Conservation (phyloP, 2,113 vertebrate species). For the Donacobius atricapilla region DNA sequence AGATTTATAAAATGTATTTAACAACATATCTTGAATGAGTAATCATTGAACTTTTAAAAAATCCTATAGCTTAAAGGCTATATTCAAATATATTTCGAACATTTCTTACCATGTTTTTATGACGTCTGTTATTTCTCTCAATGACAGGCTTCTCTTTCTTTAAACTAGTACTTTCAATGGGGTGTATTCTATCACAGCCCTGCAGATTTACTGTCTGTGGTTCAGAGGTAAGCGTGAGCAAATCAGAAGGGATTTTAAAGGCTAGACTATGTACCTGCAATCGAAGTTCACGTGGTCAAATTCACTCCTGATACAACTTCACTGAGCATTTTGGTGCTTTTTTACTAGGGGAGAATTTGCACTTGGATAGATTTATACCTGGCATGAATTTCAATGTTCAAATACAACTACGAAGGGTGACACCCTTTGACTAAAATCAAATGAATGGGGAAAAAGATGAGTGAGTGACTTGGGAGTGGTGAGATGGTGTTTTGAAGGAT, state of each 20-base stretch:
- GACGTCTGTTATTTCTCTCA: background rate
- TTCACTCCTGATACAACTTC: background rate
- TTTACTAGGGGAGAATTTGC: background rate
- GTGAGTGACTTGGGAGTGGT: rapidly evolving
- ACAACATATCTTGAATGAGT: background rate
- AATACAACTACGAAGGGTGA: background rate
- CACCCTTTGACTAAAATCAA: background rate
- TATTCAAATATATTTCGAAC: background rate
- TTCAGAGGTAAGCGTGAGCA: background rate
- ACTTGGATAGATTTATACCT: background rate
- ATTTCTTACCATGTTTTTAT: background rate
- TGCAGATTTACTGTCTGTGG: background rate
- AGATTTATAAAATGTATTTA: background rate
- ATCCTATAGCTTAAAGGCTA: background rate
- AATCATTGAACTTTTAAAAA: background rate
- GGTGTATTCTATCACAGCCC: background rate
- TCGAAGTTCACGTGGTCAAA: background rate
- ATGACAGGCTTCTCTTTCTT: background rate
- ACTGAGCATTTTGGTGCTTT: background rate
- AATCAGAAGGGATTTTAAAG: background rate
- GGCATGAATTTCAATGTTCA: background rate
- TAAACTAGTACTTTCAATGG: background rate
- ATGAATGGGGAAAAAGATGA: background rate
- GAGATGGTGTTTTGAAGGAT: background rate
- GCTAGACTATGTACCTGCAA: background rate